Conservation (phyloP, 37 sponge, comb jelly and placozoan genomes). For the Halisarca cf. caerulea region DNA sequence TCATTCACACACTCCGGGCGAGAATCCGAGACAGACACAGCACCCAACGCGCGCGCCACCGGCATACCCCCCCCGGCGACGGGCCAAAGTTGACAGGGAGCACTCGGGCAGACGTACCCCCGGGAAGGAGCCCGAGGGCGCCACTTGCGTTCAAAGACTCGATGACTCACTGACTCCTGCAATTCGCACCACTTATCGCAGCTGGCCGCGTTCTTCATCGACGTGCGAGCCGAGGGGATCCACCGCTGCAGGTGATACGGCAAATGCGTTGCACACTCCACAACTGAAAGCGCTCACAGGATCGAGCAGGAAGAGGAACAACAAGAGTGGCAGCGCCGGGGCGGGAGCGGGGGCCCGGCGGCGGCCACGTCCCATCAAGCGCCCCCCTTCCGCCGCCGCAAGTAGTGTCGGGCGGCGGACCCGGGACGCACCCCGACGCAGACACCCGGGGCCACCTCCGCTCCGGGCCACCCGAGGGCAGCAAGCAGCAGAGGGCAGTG, state of each 20-base stretch:
- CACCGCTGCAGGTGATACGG: conserved; percentile 70
- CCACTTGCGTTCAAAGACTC: conserved; percentile 89
- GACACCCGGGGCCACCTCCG: conserved; percentile 23
- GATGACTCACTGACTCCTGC: conserved; percentile 88
- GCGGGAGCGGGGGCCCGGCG: conserved; percentile 18
- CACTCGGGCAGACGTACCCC: conserved; percentile 64
- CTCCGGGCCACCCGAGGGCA: background rate
- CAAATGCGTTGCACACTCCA: background rate
- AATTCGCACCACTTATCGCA: conserved; percentile 88
- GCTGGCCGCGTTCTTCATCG: conserved; percentile 83
- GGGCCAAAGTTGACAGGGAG: background rate
- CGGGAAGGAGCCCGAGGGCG: conserved; percentile 36
- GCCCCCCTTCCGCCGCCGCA: too few relatives aligned
- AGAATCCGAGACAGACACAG: too few relatives aligned
- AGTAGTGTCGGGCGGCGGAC: too few relatives aligned
- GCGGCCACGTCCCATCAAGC: conserved; percentile 5
- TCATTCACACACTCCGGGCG: too few relatives aligned
- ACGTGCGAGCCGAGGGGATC: conserved; percentile 82
- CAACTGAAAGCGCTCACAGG: too few relatives aligned
- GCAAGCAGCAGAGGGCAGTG: background rate
- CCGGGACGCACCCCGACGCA: conserved; percentile 4
- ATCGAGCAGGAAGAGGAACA: too few relatives aligned
- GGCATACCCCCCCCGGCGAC: too few relatives aligned
- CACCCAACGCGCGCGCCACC: background rate
- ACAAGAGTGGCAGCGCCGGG: conserved; percentile 19